Percentiles rank a stretch among this genome's conserved stretches.
phyloP scores from a whole-genome alignment of 2,113 vertebrate genomes.

The Lepisosteus osseus region DNA sequence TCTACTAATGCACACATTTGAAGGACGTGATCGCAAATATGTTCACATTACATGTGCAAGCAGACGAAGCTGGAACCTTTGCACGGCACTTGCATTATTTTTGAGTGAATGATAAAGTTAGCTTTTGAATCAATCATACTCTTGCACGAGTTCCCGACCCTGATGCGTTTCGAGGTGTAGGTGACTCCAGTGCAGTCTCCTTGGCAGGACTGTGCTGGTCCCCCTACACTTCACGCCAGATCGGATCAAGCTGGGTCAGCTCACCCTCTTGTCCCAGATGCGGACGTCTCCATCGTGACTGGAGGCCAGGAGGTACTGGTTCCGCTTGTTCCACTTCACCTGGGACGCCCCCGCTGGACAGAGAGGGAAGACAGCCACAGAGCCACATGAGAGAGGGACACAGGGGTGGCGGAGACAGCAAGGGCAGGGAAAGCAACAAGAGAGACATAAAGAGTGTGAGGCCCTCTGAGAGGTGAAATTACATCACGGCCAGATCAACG shows the following conservation, averaged over 20 bases:
- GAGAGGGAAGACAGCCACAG: background rate
- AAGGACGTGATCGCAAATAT: too few species aligned
- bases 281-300: constrained; percentile 94
- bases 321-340: constrained; percentile 96
- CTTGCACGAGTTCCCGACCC: too few species aligned
- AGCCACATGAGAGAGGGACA: background rate
- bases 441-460: background rate
- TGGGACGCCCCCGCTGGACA: constrained; percentile 92
- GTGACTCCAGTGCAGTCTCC: too few species aligned
- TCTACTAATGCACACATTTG: too few species aligned
- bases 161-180: too few species aligned
- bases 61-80: too few species aligned
- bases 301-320: constrained; percentile 83
- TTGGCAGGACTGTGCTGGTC: too few species aligned
- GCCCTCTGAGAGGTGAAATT: background rate
- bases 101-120: too few species aligned
- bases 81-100: too few species aligned
- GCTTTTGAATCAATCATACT: too few species aligned
- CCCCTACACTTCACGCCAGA: too few species aligned
- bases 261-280: constrained; percentile 96
- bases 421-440: background rate
- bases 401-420: background rate
- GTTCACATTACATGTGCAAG: too few species aligned
- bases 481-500: background rate
- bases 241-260: constrained; percentile 21